These are phyloP conservation scores for Hirudinaria manillensis DNA, from an alignment of 2,888 invertebrate species.

Conservation along the genomic window DNA sequence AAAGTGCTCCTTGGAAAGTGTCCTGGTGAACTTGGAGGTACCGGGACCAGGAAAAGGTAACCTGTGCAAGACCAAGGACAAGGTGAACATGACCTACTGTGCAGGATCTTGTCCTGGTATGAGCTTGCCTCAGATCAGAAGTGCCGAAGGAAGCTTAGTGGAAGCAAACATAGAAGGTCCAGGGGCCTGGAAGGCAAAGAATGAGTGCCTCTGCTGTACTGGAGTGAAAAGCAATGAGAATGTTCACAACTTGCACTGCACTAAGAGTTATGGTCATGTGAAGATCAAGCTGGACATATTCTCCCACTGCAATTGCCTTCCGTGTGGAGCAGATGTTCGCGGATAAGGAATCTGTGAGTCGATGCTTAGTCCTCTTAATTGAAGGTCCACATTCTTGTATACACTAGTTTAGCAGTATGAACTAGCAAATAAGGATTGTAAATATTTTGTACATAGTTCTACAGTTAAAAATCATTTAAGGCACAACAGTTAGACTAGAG, in stretches of 20 bases:
- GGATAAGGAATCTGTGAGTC: too few species aligned
- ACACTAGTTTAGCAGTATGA: too few species aligned
- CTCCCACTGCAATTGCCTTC: conserved; percentile 4
- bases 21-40: neutral
- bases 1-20: neutral
- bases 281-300: conserved; percentile 20
- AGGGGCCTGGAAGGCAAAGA: neutral
- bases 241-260: neutral
- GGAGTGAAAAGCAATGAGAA: conserved; percentile 20
- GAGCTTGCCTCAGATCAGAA: neutral
- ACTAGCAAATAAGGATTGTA: too few species aligned
- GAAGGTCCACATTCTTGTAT: too few species aligned
- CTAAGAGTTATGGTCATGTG: neutral
- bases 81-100: conserved; percentile 28
- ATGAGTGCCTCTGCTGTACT: conserved; percentile 19
- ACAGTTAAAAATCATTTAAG: too few species aligned
- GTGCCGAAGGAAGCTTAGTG: neutral
- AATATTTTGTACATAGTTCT: too few species aligned
- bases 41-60: neutral
- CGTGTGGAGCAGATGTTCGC: conserved; percentile 9
- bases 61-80: neutral
- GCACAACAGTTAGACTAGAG: too few species aligned
- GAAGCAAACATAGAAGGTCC: neutral
- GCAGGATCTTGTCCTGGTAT: conserved; percentile 14
- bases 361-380: too few species aligned